Evolutionary conservation across 2,888 invertebrate genomes (phyloP), one percentile per base, ranked within the genome.

Genomic region (Euzophera pinguis): DNA sequence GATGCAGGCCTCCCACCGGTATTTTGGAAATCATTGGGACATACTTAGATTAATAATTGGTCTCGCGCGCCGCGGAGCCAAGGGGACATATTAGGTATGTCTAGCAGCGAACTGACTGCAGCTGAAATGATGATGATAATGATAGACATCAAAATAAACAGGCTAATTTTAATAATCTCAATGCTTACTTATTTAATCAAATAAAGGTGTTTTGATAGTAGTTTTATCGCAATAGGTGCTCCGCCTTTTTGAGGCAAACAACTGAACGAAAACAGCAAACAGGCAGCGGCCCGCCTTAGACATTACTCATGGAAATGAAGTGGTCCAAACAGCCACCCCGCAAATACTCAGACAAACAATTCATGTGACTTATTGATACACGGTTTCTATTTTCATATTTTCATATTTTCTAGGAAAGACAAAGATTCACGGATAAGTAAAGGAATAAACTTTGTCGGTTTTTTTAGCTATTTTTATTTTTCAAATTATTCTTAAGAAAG

Each of bases 271-370:
- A 77, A 75, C 70, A 67, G 69, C 77, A 83, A 86, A 86, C 75
- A 84, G 62, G 58, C 62, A 64, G 63, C 69, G 64, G 65, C 81
- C 73, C 73, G 72, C 84, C 86, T 81, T 78, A 75, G 76, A 80
- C 84, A 83, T 89, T 87, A 86, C 78, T 89, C 88, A 86, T 86
- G 82, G 82, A 84, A 87, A 86, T 79, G 79, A 81, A 78, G 72
- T 73, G 75, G 72, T 65, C 73, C 77, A 78, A 82, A 78, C 71
- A 73, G 67, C 72, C 73, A 67, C 75, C 71, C 71, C 67, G 69
- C 78, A 82, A 85, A 85, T 77, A 81, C 69, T 22, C 5, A 22
- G 22, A 71, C 74, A 81, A 78, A 79, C 78, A 78, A 72, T 22
- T 27, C 37, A 22, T 9, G 29, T 39, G 62, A 61, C 57, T 50